Evolutionary conservation across 2,797 vertebrate species (phyloP), one percentile per base, ranked within the genome.

Genomic region (Semaprochilodus insignis): DNA sequence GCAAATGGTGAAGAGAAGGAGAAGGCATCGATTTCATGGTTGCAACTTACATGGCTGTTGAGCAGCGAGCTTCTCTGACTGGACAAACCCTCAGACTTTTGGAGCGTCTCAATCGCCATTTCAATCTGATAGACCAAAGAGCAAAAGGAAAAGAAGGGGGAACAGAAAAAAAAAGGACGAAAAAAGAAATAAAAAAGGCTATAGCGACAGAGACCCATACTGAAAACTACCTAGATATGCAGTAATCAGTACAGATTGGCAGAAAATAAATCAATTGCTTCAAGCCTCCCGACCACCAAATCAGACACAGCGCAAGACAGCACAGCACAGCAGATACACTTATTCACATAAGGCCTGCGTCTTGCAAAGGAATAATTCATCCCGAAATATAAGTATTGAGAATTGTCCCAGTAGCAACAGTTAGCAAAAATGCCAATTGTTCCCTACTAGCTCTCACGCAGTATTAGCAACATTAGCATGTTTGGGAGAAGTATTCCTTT

Each of bases 81-180:
- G 92, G 97, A 97, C 93, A 98, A 96, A 94, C 98, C 98, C 96
- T 99, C 97, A 92, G 95, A 97, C 97, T 98, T 99, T 97, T 99
- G 98, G 94, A 98, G 97, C 87, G 97, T 98, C 96, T 99, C 97
- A 96, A 99, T 99, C 96, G 97, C 97, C 97, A 98, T 98, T 98
- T 99, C 97, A 97, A 99, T 97, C 97, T 99, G 97, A 95, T 94
- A 96, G 94, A 95, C 93, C 94, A 94, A 87, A 92, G 92, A 93
- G 93, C 94, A 95, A 91, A 80, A 71, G 89, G 83, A 92, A 92
- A 91, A 91, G 89, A 87, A 67, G 54, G 82, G 70, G 69, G 57
- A 79, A 83, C 23, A 77, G 89, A 91, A 93, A 88, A 95, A 95
- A 91, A 96, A 91, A 95, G 95, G 94, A 93, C 93, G 96, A 86